These are phyloP conservation scores for Calyptomena viridis DNA, from an alignment of 2,113 vertebrate species.

Conservation along the genomic window DNA sequence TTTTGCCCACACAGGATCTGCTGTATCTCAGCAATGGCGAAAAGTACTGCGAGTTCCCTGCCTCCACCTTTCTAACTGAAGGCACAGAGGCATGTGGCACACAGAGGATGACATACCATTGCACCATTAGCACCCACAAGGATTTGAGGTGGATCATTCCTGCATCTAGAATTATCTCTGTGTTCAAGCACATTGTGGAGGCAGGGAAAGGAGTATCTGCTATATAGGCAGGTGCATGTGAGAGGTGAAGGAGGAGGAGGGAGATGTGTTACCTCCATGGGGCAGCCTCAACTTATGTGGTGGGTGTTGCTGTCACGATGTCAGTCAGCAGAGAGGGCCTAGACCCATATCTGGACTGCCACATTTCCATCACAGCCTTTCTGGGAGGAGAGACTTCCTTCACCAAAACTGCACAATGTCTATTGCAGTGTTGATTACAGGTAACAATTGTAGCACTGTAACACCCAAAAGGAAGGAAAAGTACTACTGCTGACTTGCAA, in stretches of 20 bases:
- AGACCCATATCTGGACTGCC: not conserved
- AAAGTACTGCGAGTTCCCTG: not conserved
- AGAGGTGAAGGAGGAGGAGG: not conserved
- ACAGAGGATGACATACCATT: not conserved
- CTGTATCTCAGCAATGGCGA: not conserved
- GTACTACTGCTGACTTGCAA: not conserved
- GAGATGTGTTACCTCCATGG: not conserved
- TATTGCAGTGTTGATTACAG: not conserved
- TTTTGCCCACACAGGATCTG: not conserved
- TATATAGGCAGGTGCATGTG: not conserved
- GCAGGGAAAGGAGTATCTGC: not conserved
- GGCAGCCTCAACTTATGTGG: not conserved
- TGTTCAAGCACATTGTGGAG: not conserved
- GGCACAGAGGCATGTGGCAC: not conserved
- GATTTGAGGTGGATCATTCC: not conserved
- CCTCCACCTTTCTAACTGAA: accelerated
- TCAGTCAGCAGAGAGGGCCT: not conserved
- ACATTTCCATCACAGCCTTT: not conserved
- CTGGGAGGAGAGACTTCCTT: not conserved
- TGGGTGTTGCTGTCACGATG: not conserved
- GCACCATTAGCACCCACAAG: too few relatives aligned
- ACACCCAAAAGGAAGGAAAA: not conserved
- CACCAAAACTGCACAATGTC: not conserved
- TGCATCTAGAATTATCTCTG: not conserved
- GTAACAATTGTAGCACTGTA: not conserved